phyloP scores from a whole-genome alignment of 2,797 vertebrate genomes.

The Sciurus vulgaris region DNA sequence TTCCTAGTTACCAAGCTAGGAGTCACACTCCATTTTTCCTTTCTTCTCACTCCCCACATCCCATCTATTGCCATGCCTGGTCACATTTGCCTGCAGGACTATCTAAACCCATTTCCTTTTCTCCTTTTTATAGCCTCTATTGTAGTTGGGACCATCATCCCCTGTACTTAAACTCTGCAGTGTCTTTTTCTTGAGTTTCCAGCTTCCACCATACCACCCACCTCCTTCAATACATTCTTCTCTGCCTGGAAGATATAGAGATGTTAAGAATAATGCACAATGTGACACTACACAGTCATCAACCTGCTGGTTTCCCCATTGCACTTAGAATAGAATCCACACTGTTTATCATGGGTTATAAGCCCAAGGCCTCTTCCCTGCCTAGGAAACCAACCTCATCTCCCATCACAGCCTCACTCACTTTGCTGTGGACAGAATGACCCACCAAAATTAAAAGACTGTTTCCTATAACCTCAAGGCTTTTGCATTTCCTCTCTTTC shows the following conservation, averaged over 20 bases:
- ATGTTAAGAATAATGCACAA: not conserved
- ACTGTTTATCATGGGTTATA: not conserved
- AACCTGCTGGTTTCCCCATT: not conserved
- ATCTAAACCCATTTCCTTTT: not conserved
- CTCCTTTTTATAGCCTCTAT: no score
- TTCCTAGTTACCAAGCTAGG: not conserved
- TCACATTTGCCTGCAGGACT: not conserved
- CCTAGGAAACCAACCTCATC: not conserved
- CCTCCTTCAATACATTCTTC: not conserved
- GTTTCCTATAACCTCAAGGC: not conserved
- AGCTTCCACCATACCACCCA: no score
- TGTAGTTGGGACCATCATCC: not conserved
- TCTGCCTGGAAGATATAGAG: not conserved
- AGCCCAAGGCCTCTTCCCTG: no score
- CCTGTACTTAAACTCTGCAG: not conserved
- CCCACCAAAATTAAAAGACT: not conserved
- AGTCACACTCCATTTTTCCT: rapidly evolving
- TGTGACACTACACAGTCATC: no score
- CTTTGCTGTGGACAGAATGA: no score
- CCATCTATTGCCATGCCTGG: rapidly evolving
- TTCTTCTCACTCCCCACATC: not conserved
- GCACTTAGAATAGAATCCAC: no score
- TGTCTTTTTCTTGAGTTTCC: not conserved
- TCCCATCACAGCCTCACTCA: not conserved
- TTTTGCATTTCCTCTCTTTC: not conserved